These are phyloP conservation scores for Montipora foliosa DNA, from an alignment of 64 coral and sea anemone genomes.

Conservation along the genomic window DNA sequence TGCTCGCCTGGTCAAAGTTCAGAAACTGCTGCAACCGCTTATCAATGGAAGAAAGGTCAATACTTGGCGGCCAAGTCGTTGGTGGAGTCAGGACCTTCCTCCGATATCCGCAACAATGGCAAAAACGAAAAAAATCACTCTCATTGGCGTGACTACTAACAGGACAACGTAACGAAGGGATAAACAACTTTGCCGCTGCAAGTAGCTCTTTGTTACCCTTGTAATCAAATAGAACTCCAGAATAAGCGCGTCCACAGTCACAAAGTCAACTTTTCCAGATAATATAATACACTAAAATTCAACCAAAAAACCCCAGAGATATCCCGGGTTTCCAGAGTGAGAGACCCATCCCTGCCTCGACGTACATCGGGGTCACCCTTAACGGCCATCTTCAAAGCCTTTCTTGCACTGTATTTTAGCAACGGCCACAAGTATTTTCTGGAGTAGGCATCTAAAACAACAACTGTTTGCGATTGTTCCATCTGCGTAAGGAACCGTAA, in stretches of 20 bases:
- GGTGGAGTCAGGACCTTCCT: too few relatives aligned
- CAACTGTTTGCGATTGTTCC: too few relatives aligned
- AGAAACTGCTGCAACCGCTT: slow-evolving; percentile 19
- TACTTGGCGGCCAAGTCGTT: too few relatives aligned
- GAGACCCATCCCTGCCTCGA: not conserved
- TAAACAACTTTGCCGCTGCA: not conserved
- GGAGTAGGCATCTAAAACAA: too few relatives aligned
- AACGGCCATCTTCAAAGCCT: not conserved
- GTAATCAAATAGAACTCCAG: not conserved
- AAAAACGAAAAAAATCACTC: not conserved
- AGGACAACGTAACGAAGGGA: not conserved
- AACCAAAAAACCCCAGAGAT: not conserved
- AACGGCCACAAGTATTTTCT: too few relatives aligned
- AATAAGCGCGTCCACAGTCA: too few relatives aligned
- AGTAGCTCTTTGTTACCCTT: not conserved
- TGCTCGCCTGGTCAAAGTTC: slow-evolving; percentile 13
- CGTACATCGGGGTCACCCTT: not conserved
- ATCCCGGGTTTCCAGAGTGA: not conserved
- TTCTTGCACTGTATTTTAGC: not conserved
- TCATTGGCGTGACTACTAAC: not conserved
- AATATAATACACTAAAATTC: not conserved
- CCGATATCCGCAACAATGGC: not conserved
- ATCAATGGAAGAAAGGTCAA: slow-evolving; percentile 9
- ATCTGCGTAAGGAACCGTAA: too few relatives aligned
- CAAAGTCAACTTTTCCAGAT: too few relatives aligned